phyloP scores from a whole-genome alignment of 2,888 invertebrate genomes.

The Onthophagus sagittarius region DNA sequence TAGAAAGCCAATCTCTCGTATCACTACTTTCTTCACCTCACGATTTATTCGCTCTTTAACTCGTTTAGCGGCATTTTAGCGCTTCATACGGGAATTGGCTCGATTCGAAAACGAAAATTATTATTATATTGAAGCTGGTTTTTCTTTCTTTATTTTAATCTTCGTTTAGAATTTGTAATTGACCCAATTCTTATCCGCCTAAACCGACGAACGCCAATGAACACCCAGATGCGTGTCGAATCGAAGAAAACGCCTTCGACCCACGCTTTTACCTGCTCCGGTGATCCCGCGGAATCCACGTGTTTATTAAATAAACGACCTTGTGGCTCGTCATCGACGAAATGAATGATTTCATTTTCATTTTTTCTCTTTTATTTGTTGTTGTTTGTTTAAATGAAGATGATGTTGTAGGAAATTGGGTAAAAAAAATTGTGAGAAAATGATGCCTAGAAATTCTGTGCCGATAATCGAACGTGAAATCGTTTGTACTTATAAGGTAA shows the following conservation, averaged over 20 bases:
- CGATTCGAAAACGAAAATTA: too few species aligned
- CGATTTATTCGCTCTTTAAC: too few species aligned
- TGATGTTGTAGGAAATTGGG: not conserved
- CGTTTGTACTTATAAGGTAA: constrained; percentile 65
- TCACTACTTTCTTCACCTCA: too few species aligned
- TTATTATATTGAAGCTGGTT: too few species aligned
- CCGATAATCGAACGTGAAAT: constrained; percentile 65
- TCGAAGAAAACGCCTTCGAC: not conserved
- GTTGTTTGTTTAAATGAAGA: not conserved
- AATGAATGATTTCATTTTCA: not conserved
- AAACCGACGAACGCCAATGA: not conserved
- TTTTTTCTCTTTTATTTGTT: not conserved
- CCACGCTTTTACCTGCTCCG: not conserved
- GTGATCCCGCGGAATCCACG: not conserved
- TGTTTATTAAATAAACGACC: not conserved
- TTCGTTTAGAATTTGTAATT: not conserved
- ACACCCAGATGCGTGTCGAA: not conserved
- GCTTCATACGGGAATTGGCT: too few species aligned
- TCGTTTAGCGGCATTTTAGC: too few species aligned
- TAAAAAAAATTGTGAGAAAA: constrained; percentile 31
- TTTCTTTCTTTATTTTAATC: too few species aligned
- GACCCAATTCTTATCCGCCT: not conserved
- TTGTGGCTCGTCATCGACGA: not conserved
- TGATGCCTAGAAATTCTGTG: constrained; percentile 60
- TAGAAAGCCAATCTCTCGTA: too few species aligned